Conservation (phyloP, 2,888 invertebrate genomes). For the Hyalella azteca region DNA sequence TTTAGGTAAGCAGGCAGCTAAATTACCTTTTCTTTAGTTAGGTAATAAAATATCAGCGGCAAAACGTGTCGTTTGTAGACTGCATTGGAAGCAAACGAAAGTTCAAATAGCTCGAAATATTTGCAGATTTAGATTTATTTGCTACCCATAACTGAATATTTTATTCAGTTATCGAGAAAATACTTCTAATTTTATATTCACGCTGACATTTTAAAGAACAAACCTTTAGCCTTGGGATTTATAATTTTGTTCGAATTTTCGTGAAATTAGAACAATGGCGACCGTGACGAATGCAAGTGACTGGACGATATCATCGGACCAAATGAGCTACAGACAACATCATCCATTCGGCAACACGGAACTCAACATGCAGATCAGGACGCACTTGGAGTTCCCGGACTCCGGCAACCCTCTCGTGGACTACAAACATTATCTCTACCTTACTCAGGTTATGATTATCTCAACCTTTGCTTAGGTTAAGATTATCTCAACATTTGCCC, state of each 20-base stretch:
- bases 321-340: constrained; percentile 84
- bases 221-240: too few species aligned
- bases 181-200: too few species aligned
- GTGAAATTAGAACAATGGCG: constrained; percentile 40
- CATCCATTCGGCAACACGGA: constrained; percentile 75
- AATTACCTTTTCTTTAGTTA: too few species aligned
- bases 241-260: too few species aligned
- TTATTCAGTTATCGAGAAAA: too few species aligned
- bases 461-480: neutral
- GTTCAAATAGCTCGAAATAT: too few species aligned
- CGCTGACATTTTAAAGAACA: too few species aligned
- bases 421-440: constrained; percentile 76
- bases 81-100: too few species aligned
- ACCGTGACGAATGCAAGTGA: constrained; percentile 60
- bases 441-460: constrained; percentile 80
- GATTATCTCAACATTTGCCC: neutral
- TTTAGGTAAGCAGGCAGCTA: constrained; percentile 64
- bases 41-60: too few species aligned
- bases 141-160: too few species aligned
- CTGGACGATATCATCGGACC: constrained; percentile 66
- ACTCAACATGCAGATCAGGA: constrained; percentile 70
- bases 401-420: constrained; percentile 63
- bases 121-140: too few species aligned
- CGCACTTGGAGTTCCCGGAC: constrained; percentile 71
- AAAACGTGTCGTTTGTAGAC: too few species aligned